These are phyloP conservation scores for Anableps anableps DNA, from an alignment of 2,797 vertebrate species.

Conservation along the genomic window DNA sequence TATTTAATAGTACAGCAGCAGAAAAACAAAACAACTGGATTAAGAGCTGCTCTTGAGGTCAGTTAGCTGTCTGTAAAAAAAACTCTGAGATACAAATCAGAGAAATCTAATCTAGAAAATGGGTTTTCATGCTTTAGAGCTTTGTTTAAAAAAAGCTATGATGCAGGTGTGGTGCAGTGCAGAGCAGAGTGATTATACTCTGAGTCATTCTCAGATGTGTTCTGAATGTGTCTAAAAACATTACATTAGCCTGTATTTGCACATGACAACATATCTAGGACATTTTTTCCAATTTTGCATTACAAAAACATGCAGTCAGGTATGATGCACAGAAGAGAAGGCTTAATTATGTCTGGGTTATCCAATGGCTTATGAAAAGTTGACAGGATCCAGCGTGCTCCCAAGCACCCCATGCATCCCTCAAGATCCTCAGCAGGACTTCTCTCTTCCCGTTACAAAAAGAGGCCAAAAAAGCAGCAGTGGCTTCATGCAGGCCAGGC, in stretches of 20 bases:
- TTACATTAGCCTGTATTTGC: slow-evolving; percentile 49
- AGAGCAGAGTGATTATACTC: slow-evolving; percentile 49
- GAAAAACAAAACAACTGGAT: slow-evolving; percentile 27
- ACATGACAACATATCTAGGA: slow-evolving; percentile 65
- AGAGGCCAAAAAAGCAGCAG: slow-evolving; percentile 79
- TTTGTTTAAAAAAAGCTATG: slow-evolving; percentile 70
- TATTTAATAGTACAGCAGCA: slow-evolving; percentile 45
- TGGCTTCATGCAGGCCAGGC: slow-evolving; percentile 80
- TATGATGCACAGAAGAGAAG: slow-evolving; percentile 74
- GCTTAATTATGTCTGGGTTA: slow-evolving; percentile 74
- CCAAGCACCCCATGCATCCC: slow-evolving; percentile 82
- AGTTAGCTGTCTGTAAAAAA: slow-evolving; percentile 15
- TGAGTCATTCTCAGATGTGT: slow-evolving; percentile 50
- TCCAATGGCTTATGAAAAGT: slow-evolving; percentile 80
- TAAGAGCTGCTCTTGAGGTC: slow-evolving; percentile 39
- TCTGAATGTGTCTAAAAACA: slow-evolving; percentile 27
- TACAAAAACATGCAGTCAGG: slow-evolving; percentile 78
- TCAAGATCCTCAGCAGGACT: slow-evolving; percentile 79
- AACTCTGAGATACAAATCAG: slow-evolving; percentile 47
- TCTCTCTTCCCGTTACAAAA: slow-evolving; percentile 77
- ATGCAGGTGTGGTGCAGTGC: slow-evolving; percentile 55
- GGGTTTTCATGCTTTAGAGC: slow-evolving; percentile 71
- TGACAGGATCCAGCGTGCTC: slow-evolving; percentile 81
- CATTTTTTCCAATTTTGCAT: slow-evolving; percentile 71
- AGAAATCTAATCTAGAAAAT: slow-evolving; percentile 62